phyloP scores from a whole-genome alignment of 2,888 invertebrate species.

The Pyrochroa serraticornis region DNA sequence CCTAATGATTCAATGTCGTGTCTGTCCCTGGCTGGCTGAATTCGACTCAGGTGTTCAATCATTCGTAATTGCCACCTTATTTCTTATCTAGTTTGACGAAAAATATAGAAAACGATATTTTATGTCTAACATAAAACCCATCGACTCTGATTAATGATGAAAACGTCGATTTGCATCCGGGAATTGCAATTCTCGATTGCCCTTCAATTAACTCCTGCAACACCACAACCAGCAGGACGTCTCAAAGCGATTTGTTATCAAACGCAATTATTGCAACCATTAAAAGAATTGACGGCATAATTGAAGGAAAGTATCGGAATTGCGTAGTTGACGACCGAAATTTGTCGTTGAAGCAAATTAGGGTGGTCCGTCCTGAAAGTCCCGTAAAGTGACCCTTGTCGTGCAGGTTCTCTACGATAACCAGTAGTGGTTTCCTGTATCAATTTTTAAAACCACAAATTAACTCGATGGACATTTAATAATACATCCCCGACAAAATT shows the following conservation, averaged over 20 bases:
- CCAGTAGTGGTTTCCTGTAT: slow-evolving; percentile 35
- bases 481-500: slow-evolving; percentile 44
- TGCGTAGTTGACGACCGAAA: no score
- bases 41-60: slow-evolving; percentile 33
- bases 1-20: slow-evolving; percentile 34
- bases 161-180: no score
- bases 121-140: slow-evolving; percentile 1
- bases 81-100: slow-evolving; percentile 27
- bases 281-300: no score
- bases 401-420: background rate
- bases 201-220: no score
- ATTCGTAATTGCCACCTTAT: slow-evolving; percentile 32
- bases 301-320: no score
- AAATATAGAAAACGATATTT: slow-evolving; percentile 16
- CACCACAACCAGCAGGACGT: no score
- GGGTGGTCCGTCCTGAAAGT: no score
- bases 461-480: slow-evolving; percentile 52
- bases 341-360: no score
- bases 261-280: no score
- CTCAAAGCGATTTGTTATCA: no score
- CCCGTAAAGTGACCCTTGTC: background rate
- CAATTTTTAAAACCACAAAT: slow-evolving; percentile 42
- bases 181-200: no score
- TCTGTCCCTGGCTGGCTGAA: slow-evolving; percentile 18
- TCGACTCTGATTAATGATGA: no score